A percentile compares a stretch with the other conserved stretches of the same genome.
phyloP scores from a whole-genome alignment of 2,888 invertebrate genomes.

The Ochropleura plecta region DNA sequence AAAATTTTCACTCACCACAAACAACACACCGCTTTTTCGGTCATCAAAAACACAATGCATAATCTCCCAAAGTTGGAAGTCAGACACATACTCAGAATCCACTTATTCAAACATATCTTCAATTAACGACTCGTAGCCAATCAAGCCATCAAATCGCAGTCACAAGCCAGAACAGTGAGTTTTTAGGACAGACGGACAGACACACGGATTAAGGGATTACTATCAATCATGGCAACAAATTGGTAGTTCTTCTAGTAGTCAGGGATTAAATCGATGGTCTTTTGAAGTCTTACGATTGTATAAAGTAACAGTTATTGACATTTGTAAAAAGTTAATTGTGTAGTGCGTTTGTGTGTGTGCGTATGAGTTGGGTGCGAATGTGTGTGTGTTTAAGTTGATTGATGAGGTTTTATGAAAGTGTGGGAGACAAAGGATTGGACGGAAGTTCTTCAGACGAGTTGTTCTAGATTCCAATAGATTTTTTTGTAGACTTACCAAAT shows the following conservation, averaged over 20 bases:
- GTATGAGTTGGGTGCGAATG: conserved; percentile 10
- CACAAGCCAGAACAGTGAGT: conserved; percentile 72
- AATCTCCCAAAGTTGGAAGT: conserved; percentile 24
- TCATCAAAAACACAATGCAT: background rate
- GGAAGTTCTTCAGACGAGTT: conserved; percentile 20
- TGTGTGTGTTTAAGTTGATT: conserved; percentile 54
- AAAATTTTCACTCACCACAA: background rate
- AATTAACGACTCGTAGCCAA: conserved; percentile 52
- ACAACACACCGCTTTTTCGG: background rate
- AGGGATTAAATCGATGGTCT: conserved; percentile 67
- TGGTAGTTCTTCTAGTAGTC: conserved; percentile 82
- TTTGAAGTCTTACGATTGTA: conserved; percentile 59
- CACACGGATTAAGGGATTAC: conserved; percentile 85
- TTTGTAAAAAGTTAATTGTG: conserved; percentile 66
- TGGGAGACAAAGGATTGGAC: conserved; percentile 54
- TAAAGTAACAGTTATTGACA: conserved; percentile 68
- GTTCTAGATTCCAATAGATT: conserved; percentile 9
- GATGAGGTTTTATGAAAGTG: conserved; percentile 59
- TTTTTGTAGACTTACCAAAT: background rate
- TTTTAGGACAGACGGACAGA: conserved; percentile 75
- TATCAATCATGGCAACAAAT: conserved; percentile 87
- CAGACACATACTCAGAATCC: conserved; percentile 9
- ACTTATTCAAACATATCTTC: conserved; percentile 45
- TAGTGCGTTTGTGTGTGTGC: conserved; percentile 9
- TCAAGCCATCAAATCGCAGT: conserved; percentile 55